Evolutionary conservation across 2,797 vertebrate species (phyloP), one percentile per base, ranked within the genome.

Genomic region (Momotus momota): DNA sequence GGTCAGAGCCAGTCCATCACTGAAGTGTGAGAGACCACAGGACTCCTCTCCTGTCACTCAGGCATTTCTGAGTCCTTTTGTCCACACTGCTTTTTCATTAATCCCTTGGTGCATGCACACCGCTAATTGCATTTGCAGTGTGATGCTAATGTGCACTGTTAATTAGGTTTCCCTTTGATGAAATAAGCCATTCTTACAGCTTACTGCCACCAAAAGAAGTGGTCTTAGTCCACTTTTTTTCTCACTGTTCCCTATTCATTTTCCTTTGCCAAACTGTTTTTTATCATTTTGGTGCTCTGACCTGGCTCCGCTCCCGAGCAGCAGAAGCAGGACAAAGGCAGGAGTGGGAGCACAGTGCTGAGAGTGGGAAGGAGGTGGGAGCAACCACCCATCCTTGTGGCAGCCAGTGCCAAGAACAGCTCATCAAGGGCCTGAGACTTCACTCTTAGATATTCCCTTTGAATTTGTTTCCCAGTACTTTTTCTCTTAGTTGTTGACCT

Each of bases 81-180:
- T 96, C 77, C n/a, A 20, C 0, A 1, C 71, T 92, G 55, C 86
- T 93, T 86, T 90, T 88, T 75, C 73, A 46, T 93, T 90, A 95
- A 64, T 73, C 81, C 60, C 90, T 74, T 88, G 5, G 9, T 88
- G 90, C 90, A 64, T 94, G 46, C 55, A 52, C 16, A 17, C 62
- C 4, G 5, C 80, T 97, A 97, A 96, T 97, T 97, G 94, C 95
- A 27, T 80, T 95, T 95, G 83, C 51, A 75, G 57, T 75, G 73
- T 0, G 0, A 77, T 90, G 88, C 80, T 96, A 92, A 86, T 95
- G 60, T 58, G 71, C 31, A 2, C 90, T 84, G 71, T 92, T 97
- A 96, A 97, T 97, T 95, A 73, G 71, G 64, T 92, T 94, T 93
- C 64, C 38, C 92, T 96, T 90, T 77, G 88, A 92, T 96, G 81